Evolutionary conservation across 2,113 vertebrate genomes (phyloP).

Genomic region (Diadophis punctatus): DNA sequence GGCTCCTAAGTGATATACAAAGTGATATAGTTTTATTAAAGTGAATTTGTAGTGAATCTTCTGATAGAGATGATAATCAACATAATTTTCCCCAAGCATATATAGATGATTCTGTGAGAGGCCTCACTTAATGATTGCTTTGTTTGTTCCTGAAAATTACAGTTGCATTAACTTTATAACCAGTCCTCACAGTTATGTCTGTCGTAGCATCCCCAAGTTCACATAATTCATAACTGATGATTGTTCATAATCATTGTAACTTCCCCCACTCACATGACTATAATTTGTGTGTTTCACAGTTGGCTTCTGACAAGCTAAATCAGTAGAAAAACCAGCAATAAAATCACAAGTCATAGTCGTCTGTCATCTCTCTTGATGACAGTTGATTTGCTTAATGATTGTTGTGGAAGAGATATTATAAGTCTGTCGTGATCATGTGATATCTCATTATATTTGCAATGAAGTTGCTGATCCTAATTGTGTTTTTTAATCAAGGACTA

Average conservation of each 20-base stretch:
- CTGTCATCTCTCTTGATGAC: neutral
- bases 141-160: neutral
- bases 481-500: neutral
- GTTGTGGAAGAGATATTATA: neutral
- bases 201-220: neutral
- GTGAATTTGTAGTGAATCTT: neutral
- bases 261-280: neutral
- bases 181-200: neutral
- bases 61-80: neutral
- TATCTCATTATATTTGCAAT: neutral
- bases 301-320: neutral
- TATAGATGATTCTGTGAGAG: too few species aligned
- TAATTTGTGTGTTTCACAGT: neutral
- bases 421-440: neutral
- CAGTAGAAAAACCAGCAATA: neutral
- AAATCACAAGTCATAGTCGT: neutral
- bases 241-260: neutral
- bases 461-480: neutral
- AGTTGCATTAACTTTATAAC: neutral
- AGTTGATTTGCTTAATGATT: neutral
- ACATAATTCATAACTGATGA: neutral
- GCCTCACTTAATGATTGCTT: neutral
- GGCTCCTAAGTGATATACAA: neutral
- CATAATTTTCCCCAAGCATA: neutral
- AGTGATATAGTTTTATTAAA: neutral